phyloP scores from a whole-genome alignment of 2,113 vertebrate genomes.

The Lycocorax pyrrhopterus region DNA sequence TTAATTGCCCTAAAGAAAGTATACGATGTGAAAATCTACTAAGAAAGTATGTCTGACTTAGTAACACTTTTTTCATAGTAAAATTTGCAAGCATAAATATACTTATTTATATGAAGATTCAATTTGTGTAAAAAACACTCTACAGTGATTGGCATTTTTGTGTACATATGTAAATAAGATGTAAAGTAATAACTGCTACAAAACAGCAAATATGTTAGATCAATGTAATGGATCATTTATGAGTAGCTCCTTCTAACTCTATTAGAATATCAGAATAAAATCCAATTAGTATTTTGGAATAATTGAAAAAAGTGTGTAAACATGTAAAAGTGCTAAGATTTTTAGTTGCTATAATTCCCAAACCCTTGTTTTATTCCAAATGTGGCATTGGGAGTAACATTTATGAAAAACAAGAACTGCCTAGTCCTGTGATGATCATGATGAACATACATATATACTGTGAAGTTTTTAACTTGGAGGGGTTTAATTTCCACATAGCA shows the following conservation, averaged over 20 bases:
- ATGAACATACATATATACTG: background rate
- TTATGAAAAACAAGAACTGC: background rate
- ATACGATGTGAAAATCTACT: background rate
- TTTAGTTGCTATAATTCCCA: background rate
- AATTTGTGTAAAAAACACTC: background rate
- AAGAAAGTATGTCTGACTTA: background rate
- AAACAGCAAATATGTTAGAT: background rate
- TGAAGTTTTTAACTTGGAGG: background rate
- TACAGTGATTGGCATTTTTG: background rate
- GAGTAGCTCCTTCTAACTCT: background rate
- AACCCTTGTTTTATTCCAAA: background rate
- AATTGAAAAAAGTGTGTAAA: background rate
- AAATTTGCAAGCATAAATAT: background rate
- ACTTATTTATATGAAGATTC: background rate
- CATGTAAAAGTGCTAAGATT: background rate
- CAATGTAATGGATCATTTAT: background rate
- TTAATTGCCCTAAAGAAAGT: background rate
- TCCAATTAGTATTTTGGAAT: background rate
- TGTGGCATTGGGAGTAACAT: background rate
- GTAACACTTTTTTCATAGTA: background rate
- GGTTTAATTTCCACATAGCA: background rate
- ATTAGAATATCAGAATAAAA: background rate
- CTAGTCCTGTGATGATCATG: background rate
- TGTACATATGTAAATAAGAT: background rate
- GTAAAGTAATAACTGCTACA: background rate